Conservation (phyloP, 2,797 vertebrate species). For the Psittacula echo region DNA sequence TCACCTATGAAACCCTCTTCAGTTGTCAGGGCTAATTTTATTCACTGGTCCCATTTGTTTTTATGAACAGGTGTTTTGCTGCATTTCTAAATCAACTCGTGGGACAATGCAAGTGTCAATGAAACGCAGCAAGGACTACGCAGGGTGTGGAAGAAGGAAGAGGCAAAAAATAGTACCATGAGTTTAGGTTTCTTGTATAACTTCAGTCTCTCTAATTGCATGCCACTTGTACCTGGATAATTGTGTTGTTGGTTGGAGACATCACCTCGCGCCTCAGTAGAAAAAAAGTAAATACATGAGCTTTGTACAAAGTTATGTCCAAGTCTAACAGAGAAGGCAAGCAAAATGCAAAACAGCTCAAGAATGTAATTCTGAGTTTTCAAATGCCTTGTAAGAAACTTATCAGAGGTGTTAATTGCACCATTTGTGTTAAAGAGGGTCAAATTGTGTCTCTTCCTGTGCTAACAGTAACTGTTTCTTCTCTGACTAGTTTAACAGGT, state of each 20-base stretch:
- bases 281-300: neutral
- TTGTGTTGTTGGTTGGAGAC: neutral
- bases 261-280: neutral
- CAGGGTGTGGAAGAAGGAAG: neutral
- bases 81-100: neutral
- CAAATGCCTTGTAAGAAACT: neutral
- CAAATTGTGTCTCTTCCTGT: neutral
- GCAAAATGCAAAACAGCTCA: neutral
- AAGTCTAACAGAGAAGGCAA: neutral
- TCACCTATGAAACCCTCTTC: neutral
- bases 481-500: neutral
- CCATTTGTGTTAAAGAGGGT: neutral
- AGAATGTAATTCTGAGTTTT: neutral
- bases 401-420: neutral
- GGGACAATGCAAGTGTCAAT: neutral
- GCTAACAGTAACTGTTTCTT: neutral
- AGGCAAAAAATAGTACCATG: neutral
- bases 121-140: neutral
- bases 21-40: neutral
- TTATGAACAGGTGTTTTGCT: neutral
- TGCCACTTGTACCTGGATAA: neutral
- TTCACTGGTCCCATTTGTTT: neutral
- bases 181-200: neutral
- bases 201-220: neutral
- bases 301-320: neutral